Base-by-base conservation (phyloP, 37 sponge, comb jelly and placozoan genomes). In the Chondrilla cf. caribensis region DNA sequence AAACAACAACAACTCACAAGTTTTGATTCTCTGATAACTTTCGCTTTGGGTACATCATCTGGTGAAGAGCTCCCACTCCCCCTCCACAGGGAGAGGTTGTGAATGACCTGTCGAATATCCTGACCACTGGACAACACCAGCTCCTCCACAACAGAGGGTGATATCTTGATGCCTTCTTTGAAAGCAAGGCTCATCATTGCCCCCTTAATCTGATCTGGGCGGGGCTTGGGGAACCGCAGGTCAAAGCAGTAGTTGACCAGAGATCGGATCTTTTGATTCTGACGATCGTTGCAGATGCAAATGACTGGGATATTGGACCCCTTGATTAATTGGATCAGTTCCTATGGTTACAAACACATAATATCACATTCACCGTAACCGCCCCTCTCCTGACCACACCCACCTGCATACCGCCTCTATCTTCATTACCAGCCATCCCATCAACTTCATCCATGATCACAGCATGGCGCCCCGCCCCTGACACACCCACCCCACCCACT, bases 401-500 rank as follows among this genome's bases (percentile, higher is more conserved):
- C 39, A 91, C 90, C 84, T 89, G 89, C 11, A 95, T 82, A 25
- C 97, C 99, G 33, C 97, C 97, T 31, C 97, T 87, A 62, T 98
- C 99, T 28, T 94, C 99, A 84, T 93, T 96, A 0, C 99, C 99
- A n/a, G 93, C 88, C 99, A 96, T 98, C 28, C 99, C 99, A 83
- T 98, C 99, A 15, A 98, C 99, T 62, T 96, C 97, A 59, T 96
- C 99, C 99, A 96, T 98, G 21, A 96, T 90, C 36, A 98, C 86
- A 24, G 84, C 97, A 80, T 94, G 95, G 40, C 81, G 85, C 55
- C 44, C 67, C 26, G 83, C 83, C 31, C 76, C 40, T 0, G 26
- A n/a, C 66, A 54, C 78, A 38, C 85, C 81, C 32, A 41, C 89
- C 18, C 70, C 79, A 5, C 37, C 54, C 2, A 32, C 82, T 38